Evolutionary conservation across 2,113 vertebrate species (phyloP), one percentile per base, ranked within the genome.

Genomic region (Hiodon tergisus): DNA sequence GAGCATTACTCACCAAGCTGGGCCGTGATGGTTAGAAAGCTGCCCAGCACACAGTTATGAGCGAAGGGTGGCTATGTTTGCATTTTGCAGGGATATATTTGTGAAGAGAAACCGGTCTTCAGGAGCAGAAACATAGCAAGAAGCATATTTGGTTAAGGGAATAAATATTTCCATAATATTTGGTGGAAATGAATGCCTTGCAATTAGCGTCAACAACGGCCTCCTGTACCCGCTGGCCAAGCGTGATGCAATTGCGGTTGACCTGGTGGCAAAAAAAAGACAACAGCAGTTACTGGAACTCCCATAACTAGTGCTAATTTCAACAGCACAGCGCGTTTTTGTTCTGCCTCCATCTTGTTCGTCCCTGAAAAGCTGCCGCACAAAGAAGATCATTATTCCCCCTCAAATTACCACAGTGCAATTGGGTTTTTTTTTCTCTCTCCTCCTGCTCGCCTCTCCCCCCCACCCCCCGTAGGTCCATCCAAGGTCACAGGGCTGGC

Each of bases 361-460:
- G 54, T 16, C 65, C 73, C 65, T 75, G 73, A 75, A 67, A 67
- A 67, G 65, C 54, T 54, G 4, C 54, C 6, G 55, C 47, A 67
- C 55, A 59, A 60, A 68, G n/a, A 7, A n/a, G 14, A 68, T 59
- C 73, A 31, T 75, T 68, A 59, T 68, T 67, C 54, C n/a, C 6
- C 65, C n/a, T 67, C 73, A 65, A 57, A 67, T 57, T 67, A 67
- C 52, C 31, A 6, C 54, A 48, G 65, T 9, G 31, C 54, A 8
- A 17, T 58, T 16, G 63, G 62, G 3, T 17, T 67, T 55, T 9
- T 14, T 54, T 17, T 8, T 13, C 3, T 46, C 11, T 11, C 17
- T 50, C 50, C 4, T 8, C n/a, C 17, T n/a, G 51, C 72, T 46
- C 13, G 51, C 50, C 66, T 48, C 48, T 6, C 31, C 52, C 13